These are phyloP conservation scores for Rhinolophus sinicus DNA, from an alignment of 2,113 vertebrate species.

Conservation along the genomic window DNA sequence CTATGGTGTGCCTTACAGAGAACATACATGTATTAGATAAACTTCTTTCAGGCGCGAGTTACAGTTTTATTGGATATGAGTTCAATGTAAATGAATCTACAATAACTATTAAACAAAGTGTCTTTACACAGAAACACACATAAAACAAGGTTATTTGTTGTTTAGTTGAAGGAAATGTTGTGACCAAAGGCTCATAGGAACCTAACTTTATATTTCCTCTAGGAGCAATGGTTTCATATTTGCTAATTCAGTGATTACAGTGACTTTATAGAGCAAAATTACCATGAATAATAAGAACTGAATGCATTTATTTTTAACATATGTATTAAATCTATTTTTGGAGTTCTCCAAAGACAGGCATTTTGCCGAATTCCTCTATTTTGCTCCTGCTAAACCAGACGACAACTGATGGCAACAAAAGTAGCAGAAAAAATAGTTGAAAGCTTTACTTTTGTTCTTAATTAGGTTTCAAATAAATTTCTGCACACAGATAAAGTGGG, in stretches of 20 bases:
- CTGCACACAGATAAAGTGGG: neutral
- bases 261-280: neutral
- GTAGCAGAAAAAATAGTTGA: conserved; percentile 54
- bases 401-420: neutral
- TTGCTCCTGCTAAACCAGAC: conserved; percentile 48
- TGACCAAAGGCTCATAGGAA: neutral
- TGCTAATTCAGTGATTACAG: neutral
- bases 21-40: neutral
- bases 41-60: neutral
- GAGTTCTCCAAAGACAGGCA: conserved; percentile 16
- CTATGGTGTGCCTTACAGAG: neutral
- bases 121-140: neutral
- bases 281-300: neutral
- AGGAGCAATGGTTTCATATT: neutral
- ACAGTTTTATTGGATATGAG: neutral
- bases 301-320: neutral
- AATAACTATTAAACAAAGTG: neutral
- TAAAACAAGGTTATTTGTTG: neutral
- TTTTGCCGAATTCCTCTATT: conserved; percentile 25
- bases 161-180: neutral
- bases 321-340: neutral
- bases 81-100: neutral
- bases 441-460: conserved; percentile 26
- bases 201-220: neutral
- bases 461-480: conserved; percentile 19